Evolutionary conservation across 2,888 invertebrate genomes (phyloP).

Genomic region (Drosophila greeni): DNA sequence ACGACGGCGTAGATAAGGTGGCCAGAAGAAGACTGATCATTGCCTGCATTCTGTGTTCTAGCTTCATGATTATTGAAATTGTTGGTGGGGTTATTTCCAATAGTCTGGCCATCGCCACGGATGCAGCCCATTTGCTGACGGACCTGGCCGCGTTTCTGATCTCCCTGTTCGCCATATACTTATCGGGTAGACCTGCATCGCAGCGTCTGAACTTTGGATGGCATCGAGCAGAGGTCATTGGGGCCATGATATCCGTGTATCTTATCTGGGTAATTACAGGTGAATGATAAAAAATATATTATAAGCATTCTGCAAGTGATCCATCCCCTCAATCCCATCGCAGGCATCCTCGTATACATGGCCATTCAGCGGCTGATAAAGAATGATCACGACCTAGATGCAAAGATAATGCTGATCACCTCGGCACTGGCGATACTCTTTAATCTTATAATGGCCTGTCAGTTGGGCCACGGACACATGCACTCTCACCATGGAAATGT

Average conservation of each 20-base stretch:
- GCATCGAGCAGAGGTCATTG: slow-evolving; percentile 97
- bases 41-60: slow-evolving; percentile 48
- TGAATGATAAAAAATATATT: slow-evolving; percentile 8
- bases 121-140: slow-evolving; percentile 60
- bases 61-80: slow-evolving; percentile 55
- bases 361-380: slow-evolving; percentile 90
- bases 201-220: slow-evolving; percentile 92
- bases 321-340: not conserved
- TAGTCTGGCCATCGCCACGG: slow-evolving; percentile 64
- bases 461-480: slow-evolving; percentile 46
- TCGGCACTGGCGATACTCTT: slow-evolving; percentile 93
- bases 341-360: slow-evolving; percentile 94
- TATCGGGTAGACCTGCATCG: slow-evolving; percentile 53
- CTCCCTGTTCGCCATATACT: slow-evolving; percentile 52
- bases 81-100: slow-evolving; percentile 54
- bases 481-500: slow-evolving; percentile 12
- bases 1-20: slow-evolving; percentile 32
- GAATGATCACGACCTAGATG: slow-evolving; percentile 90
- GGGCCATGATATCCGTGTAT: slow-evolving; percentile 95
- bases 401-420: slow-evolving; percentile 92
- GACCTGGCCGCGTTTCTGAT: slow-evolving; percentile 60
- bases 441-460: slow-evolving; percentile 84
- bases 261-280: slow-evolving; percentile 99
- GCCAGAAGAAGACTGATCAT: slow-evolving; percentile 55
- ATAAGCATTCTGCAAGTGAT: not conserved